Conservation (phyloP, 2,113 vertebrate genomes). For the Sterrhoptilus dennistouni region DNA sequence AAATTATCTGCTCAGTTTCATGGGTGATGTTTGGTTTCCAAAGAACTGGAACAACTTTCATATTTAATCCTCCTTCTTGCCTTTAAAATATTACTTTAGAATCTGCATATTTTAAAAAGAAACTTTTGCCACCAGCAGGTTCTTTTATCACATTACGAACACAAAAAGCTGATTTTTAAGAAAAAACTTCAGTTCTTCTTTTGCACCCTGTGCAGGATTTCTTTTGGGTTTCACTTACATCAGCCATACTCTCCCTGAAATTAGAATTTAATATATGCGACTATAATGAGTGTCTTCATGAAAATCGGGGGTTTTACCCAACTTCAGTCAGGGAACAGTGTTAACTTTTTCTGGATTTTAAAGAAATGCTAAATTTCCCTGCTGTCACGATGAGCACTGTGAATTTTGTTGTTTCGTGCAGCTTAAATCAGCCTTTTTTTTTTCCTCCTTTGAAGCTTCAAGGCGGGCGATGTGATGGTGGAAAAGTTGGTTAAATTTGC, state of each 20-base stretch:
- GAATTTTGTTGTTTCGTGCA: background rate
- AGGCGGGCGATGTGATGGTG: fast-evolving
- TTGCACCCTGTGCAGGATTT: background rate
- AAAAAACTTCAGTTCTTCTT: background rate
- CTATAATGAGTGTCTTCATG: background rate
- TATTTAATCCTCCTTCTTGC: background rate
- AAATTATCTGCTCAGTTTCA: background rate
- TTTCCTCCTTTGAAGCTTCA: background rate
- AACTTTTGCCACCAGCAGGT: background rate
- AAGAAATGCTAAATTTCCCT: background rate
- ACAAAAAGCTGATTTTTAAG: background rate
- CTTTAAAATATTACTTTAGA: background rate
- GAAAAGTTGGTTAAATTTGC: background rate
- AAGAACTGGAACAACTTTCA: background rate
- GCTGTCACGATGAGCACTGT: background rate
- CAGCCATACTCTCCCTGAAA: background rate
- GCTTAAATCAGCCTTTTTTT: background rate
- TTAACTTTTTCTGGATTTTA: background rate
- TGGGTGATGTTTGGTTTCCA: background rate
- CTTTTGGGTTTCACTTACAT: background rate
- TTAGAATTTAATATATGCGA: background rate
- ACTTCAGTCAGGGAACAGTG: background rate
- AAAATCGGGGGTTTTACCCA: background rate
- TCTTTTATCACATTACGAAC: background rate
- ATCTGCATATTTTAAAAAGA: background rate